Conservation (phyloP, 2,888 invertebrate genomes). For the Craniophora ligustri region DNA sequence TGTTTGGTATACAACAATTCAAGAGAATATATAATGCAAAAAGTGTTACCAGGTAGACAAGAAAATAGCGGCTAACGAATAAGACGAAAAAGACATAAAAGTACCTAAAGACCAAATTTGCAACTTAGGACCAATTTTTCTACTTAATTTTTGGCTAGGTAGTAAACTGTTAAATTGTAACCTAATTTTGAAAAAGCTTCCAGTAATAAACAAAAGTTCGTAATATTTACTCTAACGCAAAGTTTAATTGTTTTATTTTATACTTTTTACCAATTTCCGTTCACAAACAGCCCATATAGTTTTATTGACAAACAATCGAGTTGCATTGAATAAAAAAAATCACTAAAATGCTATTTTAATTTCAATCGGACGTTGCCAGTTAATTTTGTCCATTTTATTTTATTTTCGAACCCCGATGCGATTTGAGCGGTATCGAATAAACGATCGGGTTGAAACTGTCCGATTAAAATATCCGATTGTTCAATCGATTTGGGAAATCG, state of each 20-base stretch:
- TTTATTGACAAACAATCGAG: conserved; percentile 11
- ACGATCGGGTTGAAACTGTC: conserved; percentile 44
- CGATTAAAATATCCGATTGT: conserved; percentile 62
- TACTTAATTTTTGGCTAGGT: too few relatives aligned
- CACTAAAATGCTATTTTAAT: conserved; percentile 34
- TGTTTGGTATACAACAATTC: too few relatives aligned
- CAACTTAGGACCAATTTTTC: background rate
- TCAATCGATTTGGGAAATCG: conserved; percentile 54
- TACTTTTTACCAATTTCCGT: background rate
- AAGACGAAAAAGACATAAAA: background rate
- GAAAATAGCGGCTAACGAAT: background rate
- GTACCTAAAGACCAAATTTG: background rate
- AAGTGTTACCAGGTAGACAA: too few relatives aligned
- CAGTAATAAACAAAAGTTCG: too few relatives aligned
- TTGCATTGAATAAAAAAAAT: conserved; percentile 3
- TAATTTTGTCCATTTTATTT: conserved; percentile 48
- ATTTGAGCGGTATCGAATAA: conserved; percentile 44
- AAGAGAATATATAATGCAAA: too few relatives aligned
- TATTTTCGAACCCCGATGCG: conserved; percentile 25
- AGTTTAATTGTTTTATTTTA: background rate
- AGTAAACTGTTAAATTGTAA: too few relatives aligned
- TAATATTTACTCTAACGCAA: too few relatives aligned
- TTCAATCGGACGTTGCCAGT: conserved; percentile 30
- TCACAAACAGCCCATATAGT: background rate
- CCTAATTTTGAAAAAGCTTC: too few relatives aligned